Evolutionary conservation across 2,113 vertebrate species (phyloP).

Genomic region (Mionectes macconnelli): DNA sequence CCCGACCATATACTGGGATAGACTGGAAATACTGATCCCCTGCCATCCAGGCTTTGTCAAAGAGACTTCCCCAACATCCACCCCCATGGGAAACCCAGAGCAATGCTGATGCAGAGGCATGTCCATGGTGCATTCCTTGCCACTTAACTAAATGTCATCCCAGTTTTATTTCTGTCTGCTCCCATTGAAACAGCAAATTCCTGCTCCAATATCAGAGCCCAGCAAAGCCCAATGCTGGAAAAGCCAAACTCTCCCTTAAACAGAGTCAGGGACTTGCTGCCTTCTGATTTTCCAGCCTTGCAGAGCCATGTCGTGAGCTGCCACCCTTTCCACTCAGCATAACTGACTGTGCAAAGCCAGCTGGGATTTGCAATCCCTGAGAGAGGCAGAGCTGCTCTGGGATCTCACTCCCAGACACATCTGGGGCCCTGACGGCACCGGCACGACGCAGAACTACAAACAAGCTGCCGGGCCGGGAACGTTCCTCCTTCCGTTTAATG

Average conservation of each 20-base stretch:
- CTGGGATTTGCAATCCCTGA: background rate
- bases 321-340: rapidly evolving
- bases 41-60: no score
- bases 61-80: background rate
- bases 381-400: background rate
- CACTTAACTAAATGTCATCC: background rate
- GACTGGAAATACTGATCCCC: background rate
- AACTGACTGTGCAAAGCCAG: background rate
- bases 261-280: background rate
- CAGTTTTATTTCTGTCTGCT: background rate
- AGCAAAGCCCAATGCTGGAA: rapidly evolving
- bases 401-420: background rate
- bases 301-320: background rate
- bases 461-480: background rate
- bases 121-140: background rate
- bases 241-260: background rate
- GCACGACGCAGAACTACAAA: background rate
- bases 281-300: background rate
- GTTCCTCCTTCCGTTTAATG: background rate
- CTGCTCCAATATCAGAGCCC: background rate
- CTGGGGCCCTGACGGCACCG: background rate
- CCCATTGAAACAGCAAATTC: background rate
- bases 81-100: background rate
- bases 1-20: background rate
- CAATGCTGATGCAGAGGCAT: background rate